Evolutionary conservation across 2,888 invertebrate genomes (phyloP).

Genomic region (Nasonia oneida): DNA sequence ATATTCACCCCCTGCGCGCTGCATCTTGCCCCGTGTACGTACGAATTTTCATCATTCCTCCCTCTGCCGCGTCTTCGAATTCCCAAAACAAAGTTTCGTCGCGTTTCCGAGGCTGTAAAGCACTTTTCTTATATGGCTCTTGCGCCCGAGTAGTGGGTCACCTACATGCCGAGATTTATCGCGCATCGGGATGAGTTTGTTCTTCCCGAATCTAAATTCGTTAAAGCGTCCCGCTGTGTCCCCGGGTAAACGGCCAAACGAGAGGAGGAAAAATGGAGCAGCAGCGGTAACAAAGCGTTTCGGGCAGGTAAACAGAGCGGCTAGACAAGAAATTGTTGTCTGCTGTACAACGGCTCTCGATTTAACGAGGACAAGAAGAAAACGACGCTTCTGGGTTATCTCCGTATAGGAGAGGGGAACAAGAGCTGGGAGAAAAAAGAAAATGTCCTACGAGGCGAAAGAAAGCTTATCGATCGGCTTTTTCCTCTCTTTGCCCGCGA

Average conservation of each 20-base stretch:
- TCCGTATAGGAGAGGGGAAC: background rate
- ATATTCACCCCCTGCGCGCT: constrained; percentile 19
- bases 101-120: constrained; percentile 13
- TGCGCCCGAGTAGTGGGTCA: no score
- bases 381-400: constrained; percentile 52
- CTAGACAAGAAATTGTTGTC: constrained; percentile 36
- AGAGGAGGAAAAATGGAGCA: background rate
- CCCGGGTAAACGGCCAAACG: background rate
- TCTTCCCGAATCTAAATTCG: background rate
- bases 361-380: constrained; percentile 53
- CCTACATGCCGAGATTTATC: background rate
- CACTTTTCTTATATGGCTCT: background rate
- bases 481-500: constrained; percentile 62
- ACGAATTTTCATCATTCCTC: constrained; percentile 41
- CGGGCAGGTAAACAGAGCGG: constrained; percentile 28
- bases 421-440: constrained; percentile 66
- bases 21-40: background rate
- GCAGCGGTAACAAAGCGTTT: background rate
- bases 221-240: background rate
- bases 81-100: constrained; percentile 28
- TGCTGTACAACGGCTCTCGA: constrained; percentile 34
- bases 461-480: constrained; percentile 73
- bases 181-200: background rate
- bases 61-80: background rate
- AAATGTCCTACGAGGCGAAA: constrained; percentile 75